Base-by-base conservation (phyloP, 2,113 vertebrate genomes). In the Fregata magnificens region DNA sequence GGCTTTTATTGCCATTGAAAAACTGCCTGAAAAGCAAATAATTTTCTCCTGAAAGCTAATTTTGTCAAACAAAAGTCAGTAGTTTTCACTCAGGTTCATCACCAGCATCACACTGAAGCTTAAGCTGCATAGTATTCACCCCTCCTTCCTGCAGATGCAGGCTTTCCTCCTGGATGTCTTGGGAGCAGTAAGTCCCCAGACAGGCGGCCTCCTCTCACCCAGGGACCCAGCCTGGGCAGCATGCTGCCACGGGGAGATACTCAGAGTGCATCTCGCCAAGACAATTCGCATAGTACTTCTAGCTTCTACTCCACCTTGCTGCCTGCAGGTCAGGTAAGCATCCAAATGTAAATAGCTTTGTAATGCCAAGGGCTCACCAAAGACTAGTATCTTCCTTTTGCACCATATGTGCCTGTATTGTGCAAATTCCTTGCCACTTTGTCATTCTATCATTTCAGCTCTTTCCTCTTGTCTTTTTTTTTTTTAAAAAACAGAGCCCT, bases 171-270 rank as follows among this genome's bases (percentile, higher is more conserved):
- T 17, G 32, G 40, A 28, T 2, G 0, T 6, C 77, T 26, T 14
- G 16, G 44, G 22, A 73, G 55, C 55, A 29, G 29, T 2, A 66
- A 32, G 16, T 49, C 25, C 22, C 6, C 13, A 14, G 19, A 17
- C 32, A 8, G 0, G 0, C 17, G 62, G n/a, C 31, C 36, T 66
- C 28, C 32, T 80, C 28, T 16, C 16, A 28, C 10, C 25, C 28
- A 38, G 14, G 10, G 5, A n/a, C 42, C 11, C 73, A 29, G 31
- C 71, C 15, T 26, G 56, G 22, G 67, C 53, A 84, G 34, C 36
- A n/a, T 0, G 4, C 40, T 50, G 65, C 49, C 42, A 20, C 3
- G 0, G 26, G 19, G 7, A 26, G 34, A 6, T 9, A 20, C 7
- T 31, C 28, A 42, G 21, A 14, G 38, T n/a, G 15, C 32, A 18